A percentile compares a stretch with the other conserved stretches of the same genome.
phyloP scores from a whole-genome alignment of 2,797 vertebrate genomes.

The Phrynocephalus guinanensis region DNA sequence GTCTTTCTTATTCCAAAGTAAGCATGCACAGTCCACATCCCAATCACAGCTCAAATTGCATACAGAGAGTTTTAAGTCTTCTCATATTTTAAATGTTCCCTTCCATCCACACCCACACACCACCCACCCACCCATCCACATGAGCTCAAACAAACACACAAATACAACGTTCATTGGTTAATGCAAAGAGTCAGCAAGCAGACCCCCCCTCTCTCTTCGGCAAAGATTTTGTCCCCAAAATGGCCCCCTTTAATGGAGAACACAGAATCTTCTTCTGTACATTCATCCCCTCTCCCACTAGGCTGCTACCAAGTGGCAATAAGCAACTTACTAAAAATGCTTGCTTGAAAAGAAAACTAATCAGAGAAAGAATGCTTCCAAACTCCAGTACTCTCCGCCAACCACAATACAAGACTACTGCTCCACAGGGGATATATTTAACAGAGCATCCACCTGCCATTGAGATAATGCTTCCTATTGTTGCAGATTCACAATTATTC shows the following conservation, averaged over 20 bases:
- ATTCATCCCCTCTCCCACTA: no score
- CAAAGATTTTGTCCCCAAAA: neutral
- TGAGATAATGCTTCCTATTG: neutral
- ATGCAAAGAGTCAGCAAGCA: neutral
- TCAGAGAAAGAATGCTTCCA: neutral
- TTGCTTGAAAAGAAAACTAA: neutral
- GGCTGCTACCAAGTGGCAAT: neutral
- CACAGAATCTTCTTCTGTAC: neutral
- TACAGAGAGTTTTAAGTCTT: neutral
- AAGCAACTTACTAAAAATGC: neutral
- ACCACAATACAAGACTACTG: neutral
- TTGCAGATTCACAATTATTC: conserved; percentile 19
- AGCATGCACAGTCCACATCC: neutral
- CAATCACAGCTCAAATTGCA: neutral
- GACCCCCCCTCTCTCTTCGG: neutral
- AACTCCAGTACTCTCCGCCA: neutral
- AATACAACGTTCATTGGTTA: neutral
- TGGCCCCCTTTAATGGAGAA: neutral
- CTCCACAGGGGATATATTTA: conserved; percentile 13
- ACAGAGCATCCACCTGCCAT: conserved; percentile 1
- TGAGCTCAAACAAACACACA: neutral
- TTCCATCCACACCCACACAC: neutral
- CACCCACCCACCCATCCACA: no score
- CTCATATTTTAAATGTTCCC: neutral
- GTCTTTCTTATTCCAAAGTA: neutral